These are phyloP conservation scores for Trichopoda pennipes DNA, from an alignment of 2,888 invertebrate genomes.

Conservation along the genomic window DNA sequence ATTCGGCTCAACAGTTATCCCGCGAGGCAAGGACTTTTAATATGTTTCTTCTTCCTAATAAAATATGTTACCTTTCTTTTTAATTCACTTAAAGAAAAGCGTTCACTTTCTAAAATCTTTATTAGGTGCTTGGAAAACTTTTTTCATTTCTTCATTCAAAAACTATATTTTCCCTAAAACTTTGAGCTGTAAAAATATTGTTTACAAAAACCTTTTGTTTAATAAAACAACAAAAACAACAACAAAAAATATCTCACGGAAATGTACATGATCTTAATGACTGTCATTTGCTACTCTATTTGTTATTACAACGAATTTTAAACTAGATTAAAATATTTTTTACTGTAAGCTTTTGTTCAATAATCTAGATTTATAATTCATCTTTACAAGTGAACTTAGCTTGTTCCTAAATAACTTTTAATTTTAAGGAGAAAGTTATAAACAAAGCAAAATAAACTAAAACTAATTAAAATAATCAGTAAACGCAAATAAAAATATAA, in stretches of 20 bases:
- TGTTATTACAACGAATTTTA: not conserved
- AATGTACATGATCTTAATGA: slow-evolving; percentile 23
- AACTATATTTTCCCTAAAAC: no score
- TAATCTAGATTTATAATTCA: slow-evolving; percentile 3
- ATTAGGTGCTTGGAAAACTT: no score
- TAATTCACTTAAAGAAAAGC: no score
- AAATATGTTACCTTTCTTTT: no score
- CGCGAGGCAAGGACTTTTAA: no score
- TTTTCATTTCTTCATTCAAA: no score
- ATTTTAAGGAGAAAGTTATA: slow-evolving; percentile 17
- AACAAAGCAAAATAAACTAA: slow-evolving; percentile 45
- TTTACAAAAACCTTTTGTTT: no score
- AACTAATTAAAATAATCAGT: slow-evolving; percentile 16
- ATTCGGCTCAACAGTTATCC: no score
- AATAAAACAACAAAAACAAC: not conserved
- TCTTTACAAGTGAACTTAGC: not conserved
- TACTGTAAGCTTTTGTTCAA: not conserved
- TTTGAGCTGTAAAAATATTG: no score
- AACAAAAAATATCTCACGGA: slow-evolving; percentile 8
- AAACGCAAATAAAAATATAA: not conserved
- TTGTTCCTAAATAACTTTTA: not conserved
- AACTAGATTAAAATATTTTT: slow-evolving; percentile 23
- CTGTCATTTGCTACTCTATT: slow-evolving; percentile 1
- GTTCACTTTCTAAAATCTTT: no score
- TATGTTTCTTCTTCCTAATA: no score